Conservation (phyloP, 2,797 vertebrate species). For the Acrocephalus scirpaceus region DNA sequence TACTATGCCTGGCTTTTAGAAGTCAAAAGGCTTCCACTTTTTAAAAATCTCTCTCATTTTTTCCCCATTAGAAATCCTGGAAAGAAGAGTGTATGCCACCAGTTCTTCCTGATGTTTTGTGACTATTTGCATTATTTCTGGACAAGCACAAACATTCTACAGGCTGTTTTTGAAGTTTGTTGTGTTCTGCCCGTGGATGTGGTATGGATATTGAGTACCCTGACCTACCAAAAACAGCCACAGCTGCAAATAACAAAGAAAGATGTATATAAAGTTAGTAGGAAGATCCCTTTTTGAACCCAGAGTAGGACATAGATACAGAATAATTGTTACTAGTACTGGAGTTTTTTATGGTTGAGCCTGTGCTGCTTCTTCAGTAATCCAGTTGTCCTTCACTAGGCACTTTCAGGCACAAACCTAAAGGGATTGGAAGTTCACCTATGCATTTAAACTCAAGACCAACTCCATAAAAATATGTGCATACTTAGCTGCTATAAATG, state of each 20-base stretch:
- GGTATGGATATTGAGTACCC: not conserved
- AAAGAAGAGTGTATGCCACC: not conserved
- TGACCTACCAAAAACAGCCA: not conserved
- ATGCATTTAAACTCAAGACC: not conserved
- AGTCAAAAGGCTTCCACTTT: not conserved
- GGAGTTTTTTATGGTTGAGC: accelerated
- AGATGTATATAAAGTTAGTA: not conserved
- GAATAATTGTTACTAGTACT: not conserved
- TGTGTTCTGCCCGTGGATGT: not conserved
- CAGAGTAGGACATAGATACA: not conserved
- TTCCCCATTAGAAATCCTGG: not conserved
- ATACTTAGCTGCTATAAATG: not conserved
- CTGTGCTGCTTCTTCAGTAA: not conserved
- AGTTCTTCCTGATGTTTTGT: not conserved
- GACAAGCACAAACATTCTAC: not conserved
- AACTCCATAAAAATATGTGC: not conserved
- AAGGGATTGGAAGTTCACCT: not conserved
- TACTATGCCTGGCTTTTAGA: accelerated
- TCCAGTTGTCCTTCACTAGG: not conserved
- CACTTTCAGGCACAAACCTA: not conserved
- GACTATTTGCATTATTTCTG: not conserved
- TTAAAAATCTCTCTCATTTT: not conserved
- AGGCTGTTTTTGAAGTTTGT: not conserved
- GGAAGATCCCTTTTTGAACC: not conserved
- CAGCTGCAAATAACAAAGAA: not conserved